A percentile compares a stretch with the other conserved stretches of the same genome.
Evolutionary conservation across 2,797 vertebrate genomes (phyloP).

Genomic region (Enteromius afrohamiltoni): DNA sequence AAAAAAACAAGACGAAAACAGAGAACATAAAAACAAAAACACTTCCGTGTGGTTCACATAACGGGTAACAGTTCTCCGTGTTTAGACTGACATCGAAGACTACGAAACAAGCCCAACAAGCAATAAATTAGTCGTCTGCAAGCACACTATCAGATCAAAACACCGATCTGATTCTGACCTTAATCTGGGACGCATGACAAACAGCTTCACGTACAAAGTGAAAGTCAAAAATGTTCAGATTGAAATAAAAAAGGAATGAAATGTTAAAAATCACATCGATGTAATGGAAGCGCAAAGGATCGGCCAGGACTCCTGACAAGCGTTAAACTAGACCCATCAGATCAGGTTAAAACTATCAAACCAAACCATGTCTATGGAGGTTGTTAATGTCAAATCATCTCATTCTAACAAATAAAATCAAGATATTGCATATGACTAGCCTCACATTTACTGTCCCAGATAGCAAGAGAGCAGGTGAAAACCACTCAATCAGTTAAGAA

Average conservation of each 20-base stretch:
- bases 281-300: not conserved
- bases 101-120: slow-evolving; percentile 30
- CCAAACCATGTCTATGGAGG: not conserved
- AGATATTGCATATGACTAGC: not conserved
- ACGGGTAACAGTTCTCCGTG: not conserved
- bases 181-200: not conserved
- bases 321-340: not conserved
- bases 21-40: not conserved
- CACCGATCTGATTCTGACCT: not conserved
- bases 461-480: too few species aligned
- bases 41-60: not conserved
- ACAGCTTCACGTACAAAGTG: too few species aligned
- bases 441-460: too few species aligned
- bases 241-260: slow-evolving; percentile 4
- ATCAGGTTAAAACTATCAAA: not conserved
- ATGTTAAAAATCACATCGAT: not conserved
- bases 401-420: not conserved
- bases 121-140: slow-evolving; percentile 57
- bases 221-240: not conserved
- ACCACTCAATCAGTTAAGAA: too few species aligned
- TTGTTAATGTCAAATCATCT: not conserved
- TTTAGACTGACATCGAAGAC: slow-evolving; percentile 11
- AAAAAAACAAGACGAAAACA: not conserved
- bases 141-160: slow-evolving; percentile 16
- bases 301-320: not conserved